Base-by-base conservation (phyloP, 2,888 invertebrate genomes). In the Torymus auratus region DNA sequence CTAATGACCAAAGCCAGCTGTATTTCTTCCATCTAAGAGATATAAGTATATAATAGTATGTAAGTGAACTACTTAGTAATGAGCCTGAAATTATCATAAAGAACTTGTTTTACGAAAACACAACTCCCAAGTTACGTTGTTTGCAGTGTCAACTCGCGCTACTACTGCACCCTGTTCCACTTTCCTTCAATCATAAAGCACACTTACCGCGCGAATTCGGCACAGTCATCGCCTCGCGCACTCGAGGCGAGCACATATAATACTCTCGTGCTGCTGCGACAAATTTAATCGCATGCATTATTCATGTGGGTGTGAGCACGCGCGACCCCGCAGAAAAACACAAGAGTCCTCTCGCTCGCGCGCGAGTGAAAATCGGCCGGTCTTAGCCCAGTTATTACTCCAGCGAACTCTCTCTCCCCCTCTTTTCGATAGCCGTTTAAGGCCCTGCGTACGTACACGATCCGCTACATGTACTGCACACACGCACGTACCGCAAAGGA, bases 261-360 rank as follows among this genome's bases (percentile, higher is more conserved):
- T 17, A 12, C 55, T 7, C 50, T 10, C 28, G 12, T 2, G 10
- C 50, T 4, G 2, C n/a, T 14, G 61, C 67, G 61, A 75, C 74
- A 60, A 60, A 67, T 64, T 75, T 60, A 17, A 58, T 74, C 55
- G n/a, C n/a, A 12, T 75, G 75, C 60, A 68, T 68, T 68, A 75
- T 75, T 75, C 60, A 68, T 61, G 53, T 13, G 41, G 58, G 69
- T n/a, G 55, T 17, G 7, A 14, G 53, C 5, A 14, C 61, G 17
- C 17, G 20, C 20, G 20, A 20, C 20, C 20, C 20, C 20, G 20
- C 20, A 28, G 28, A 28, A 28, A 28, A 28, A 28, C 28, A 28
- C 28, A 2, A 2, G 20, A 20, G 28, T 28, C 28, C 28, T 28
- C 28, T 28, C 28, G 3, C 28, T 28, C 14, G 53, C 5, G 14